Evolutionary conservation across 2,113 vertebrate genomes (phyloP).

Genomic region (Phrynosoma platyrhinos): DNA sequence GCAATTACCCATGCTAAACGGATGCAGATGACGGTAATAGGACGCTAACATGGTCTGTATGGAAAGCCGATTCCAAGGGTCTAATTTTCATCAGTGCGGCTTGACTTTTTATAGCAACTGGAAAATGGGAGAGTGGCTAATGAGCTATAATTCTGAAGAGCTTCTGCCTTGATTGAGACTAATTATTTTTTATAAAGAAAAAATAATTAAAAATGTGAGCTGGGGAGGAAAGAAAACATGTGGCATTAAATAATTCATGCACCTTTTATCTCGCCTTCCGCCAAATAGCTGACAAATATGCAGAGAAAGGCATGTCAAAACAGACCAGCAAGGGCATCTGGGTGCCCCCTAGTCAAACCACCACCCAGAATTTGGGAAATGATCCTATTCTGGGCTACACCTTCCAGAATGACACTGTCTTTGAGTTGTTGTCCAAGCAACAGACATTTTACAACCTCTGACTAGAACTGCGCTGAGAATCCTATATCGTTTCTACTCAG

Average conservation of each 20-base stretch:
- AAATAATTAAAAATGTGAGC: conserved; percentile 72
- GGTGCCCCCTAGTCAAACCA: neutral
- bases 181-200: conserved; percentile 80
- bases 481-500: no score
- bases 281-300: neutral
- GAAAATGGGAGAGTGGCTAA: conserved; percentile 70
- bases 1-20: conserved; percentile 51
- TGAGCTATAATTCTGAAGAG: conserved; percentile 77
- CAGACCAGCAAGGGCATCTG: no score
- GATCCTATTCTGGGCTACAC: neutral
- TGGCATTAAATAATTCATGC: conserved; percentile 62
- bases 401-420: no score
- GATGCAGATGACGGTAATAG: conserved; percentile 54
- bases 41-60: conserved; percentile 57
- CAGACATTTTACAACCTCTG: no score
- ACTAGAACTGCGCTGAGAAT: no score
- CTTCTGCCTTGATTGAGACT: conserved; percentile 77
- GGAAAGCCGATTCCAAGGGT: conserved; percentile 69
- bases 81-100: conserved; percentile 72
- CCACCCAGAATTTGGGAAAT: neutral
- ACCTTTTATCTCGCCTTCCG: conserved; percentile 46
- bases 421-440: no score
- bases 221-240: conserved; percentile 53
- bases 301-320: accelerated
- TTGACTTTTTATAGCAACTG: conserved; percentile 72